These are phyloP conservation scores for Pangasius mekongensis DNA, from an alignment of 2,797 vertebrate species.

Conservation along the genomic window DNA sequence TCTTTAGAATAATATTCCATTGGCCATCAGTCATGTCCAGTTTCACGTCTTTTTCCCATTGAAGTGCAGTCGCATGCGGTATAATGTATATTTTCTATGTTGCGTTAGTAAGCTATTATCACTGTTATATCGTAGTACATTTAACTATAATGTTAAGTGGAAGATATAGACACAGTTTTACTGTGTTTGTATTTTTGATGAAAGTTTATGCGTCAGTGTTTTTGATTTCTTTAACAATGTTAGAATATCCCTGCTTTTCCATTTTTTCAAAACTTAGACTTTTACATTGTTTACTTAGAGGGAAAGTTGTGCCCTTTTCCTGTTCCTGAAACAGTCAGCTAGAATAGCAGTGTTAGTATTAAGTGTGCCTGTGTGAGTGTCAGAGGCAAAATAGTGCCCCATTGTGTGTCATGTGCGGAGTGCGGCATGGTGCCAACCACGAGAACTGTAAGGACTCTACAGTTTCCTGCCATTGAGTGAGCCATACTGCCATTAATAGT, in stretches of 20 bases:
- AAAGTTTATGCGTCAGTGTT: background rate
- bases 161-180: background rate
- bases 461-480: conserved; percentile 54
- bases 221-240: background rate
- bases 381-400: conserved; percentile 32
- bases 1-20: background rate
- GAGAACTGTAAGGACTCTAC: conserved; percentile 37
- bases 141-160: background rate
- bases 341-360: conserved; percentile 28
- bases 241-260: background rate
- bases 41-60: background rate
- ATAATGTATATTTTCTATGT: background rate
- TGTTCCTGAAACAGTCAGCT: conserved; percentile 18
- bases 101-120: background rate
- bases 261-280: background rate
- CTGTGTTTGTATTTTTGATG: background rate
- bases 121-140: background rate
- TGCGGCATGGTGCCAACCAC: conserved; percentile 46
- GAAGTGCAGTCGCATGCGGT: background rate
- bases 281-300: conserved; percentile 10
- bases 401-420: conserved; percentile 57
- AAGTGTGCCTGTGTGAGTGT: conserved; percentile 23
- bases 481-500: conserved; percentile 1
- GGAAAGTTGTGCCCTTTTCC: conserved; percentile 24
- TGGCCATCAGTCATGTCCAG: background rate